Percentiles rank a stretch among this genome's conserved stretches.
Evolutionary conservation across 1,140 invertebrate genomes (phyloP).

Genomic region (Stegodyphus dumicola): DNA sequence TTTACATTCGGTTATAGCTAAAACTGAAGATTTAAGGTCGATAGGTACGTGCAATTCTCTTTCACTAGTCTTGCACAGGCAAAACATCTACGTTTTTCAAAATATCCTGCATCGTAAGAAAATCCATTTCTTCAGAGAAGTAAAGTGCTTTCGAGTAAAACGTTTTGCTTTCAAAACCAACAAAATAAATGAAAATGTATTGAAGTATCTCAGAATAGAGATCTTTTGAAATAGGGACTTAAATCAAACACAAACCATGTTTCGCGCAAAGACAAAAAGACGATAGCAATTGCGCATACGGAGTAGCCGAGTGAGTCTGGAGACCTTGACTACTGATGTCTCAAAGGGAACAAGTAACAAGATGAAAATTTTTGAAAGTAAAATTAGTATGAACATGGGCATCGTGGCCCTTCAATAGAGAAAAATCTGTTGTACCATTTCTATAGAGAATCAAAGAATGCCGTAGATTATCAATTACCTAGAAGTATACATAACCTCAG

Average conservation of each 20-base stretch:
- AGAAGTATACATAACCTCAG: too few species aligned
- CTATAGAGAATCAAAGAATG: too few species aligned
- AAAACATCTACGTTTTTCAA: too few species aligned
- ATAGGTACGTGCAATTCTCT: too few species aligned
- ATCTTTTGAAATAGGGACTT: conserved; percentile 23
- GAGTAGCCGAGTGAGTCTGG: conserved; percentile 15
- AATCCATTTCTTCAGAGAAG: conserved; percentile 28
- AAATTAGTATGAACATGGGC: conserved; percentile 41
- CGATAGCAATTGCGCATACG: neutral
- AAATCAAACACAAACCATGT: conserved; percentile 50
- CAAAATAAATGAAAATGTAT: conserved; percentile 43
- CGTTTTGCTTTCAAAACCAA: conserved; percentile 34
- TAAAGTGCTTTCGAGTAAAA: conserved; percentile 37
- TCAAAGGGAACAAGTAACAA: conserved; percentile 33
- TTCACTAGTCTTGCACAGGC: too few species aligned
- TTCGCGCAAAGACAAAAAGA: conserved; percentile 27
- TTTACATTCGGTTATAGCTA: too few species aligned
- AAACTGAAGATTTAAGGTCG: too few species aligned
- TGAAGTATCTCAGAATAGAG: conserved; percentile 26
- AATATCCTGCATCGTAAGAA: neutral
- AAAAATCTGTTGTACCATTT: too few species aligned
- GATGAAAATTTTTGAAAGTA: conserved; percentile 53
- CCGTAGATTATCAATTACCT: too few species aligned
- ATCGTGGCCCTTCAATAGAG: conserved; percentile 7
- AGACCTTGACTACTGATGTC: conserved; percentile 17